phyloP scores from a whole-genome alignment of 2,113 vertebrate genomes.

The Paedocypris sp. region DNA sequence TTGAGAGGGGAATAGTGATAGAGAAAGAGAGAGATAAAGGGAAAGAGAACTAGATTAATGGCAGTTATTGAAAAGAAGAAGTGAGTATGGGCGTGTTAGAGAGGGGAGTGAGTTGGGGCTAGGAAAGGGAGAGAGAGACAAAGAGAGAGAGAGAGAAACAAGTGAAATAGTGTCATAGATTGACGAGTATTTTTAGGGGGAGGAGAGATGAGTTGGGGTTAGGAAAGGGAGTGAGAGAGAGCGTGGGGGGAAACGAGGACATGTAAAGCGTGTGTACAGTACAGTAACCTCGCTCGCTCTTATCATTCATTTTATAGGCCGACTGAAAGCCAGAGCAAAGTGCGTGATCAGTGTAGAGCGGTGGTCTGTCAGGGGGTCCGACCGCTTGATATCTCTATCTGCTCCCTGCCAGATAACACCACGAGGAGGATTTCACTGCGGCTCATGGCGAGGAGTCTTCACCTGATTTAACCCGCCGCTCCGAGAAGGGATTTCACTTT shows the following conservation, averaged over 20 bases:
- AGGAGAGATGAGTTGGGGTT: no score
- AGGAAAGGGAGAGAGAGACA: conserved; percentile 15
- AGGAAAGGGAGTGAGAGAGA: conserved; percentile 15
- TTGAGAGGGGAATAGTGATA: no score
- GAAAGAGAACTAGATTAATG: no score
- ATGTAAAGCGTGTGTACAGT: conserved; percentile 33
- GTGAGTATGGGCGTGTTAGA: no score
- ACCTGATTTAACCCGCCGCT: conserved; percentile 15
- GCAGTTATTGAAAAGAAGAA: no score
- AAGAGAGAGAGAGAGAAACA: no score
- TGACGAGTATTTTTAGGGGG: no score
- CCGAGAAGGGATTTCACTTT: background rate
- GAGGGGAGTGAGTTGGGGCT: no score
- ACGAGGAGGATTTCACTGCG: background rate
- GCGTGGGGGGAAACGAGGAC: conserved; percentile 45
- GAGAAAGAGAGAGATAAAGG: no score
- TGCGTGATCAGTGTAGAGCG: no score
- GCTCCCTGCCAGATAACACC: background rate
- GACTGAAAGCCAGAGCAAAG: conserved; percentile 53
- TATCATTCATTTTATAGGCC: conserved; percentile 46
- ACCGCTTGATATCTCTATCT: conserved; percentile 10
- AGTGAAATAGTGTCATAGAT: no score
- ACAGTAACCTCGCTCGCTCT: conserved; percentile 21
- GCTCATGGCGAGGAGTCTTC: background rate
- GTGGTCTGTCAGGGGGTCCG: background rate